Evolutionary conservation across 2,113 vertebrate species (phyloP), one percentile per base, ranked within the genome.

Genomic region (Myotis yumanensis): DNA sequence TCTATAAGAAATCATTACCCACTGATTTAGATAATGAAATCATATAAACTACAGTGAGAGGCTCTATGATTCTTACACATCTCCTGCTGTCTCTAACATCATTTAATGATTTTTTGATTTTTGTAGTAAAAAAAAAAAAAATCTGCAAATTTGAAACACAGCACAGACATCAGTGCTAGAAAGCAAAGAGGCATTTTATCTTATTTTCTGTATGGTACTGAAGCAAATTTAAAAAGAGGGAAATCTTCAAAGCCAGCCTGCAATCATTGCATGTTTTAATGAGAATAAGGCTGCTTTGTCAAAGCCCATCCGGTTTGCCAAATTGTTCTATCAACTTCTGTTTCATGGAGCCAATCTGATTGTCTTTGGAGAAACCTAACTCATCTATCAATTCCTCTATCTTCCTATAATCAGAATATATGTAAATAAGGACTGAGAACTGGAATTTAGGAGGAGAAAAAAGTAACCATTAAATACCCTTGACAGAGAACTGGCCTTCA

Each of bases 11-110:
- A 96, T 93, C 94, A 57, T 95, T 96, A 90, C 92, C 72, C 89
- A 95, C 96, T 97, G 96, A 89, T 95, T 96, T 92, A 94, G 94
- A 96, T 96, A 95, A 97, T 96, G 95, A 95, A 96, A 95, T 96
- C 81, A 86, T 95, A 40, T 81, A 59, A 92, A 77, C 88, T 76
- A 43, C 90, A 68, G 90, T 92, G 77, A 96, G 95, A 95, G 86
- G 75, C 30, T 5, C 91, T 95, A 82, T n/a, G 22, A 95, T 96
- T 90, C 84, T 76, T 87, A 8, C 77, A 97, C 12, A 69, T 30
- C 66, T 94, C 64, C 96, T 96, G 94, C 66, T 90, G 69, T 87
- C 90, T 94, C 89, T 52, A 90, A 69, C 64, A 72, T 89, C 84
- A 95, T 96, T 95, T 90, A 82, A 90, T 86, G 84, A 92, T 91